These are phyloP conservation scores for Grus americana DNA, from an alignment of 2,113 vertebrate genomes.

Conservation along the genomic window DNA sequence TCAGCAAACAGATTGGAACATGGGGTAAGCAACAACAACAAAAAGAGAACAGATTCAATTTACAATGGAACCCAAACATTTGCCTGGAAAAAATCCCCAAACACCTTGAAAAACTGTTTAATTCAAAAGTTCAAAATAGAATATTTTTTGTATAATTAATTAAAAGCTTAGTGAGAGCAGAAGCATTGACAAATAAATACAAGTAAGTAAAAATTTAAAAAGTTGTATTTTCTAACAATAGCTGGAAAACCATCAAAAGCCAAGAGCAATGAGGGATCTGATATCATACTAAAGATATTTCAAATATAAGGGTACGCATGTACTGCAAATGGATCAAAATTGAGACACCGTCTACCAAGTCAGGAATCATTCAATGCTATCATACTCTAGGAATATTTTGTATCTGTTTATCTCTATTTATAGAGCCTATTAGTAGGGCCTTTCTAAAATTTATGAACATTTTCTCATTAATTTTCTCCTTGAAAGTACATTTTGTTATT, in stretches of 20 bases:
- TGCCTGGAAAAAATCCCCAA: neutral
- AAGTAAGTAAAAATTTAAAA: neutral
- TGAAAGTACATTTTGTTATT: neutral
- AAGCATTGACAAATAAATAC: neutral
- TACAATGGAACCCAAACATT: neutral
- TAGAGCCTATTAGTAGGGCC: neutral
- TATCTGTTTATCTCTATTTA: neutral
- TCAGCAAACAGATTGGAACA: neutral
- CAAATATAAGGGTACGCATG: neutral
- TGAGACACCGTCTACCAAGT: neutral
- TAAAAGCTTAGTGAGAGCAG: neutral
- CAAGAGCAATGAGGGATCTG: neutral
- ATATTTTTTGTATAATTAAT: neutral
- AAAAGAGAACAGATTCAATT: neutral
- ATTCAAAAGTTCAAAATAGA: neutral
- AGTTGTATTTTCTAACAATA: neutral
- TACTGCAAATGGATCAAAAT: neutral
- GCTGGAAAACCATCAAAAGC: neutral
- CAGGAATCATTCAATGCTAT: neutral
- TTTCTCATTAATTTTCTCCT: neutral
- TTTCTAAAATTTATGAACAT: neutral
- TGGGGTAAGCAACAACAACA: neutral
- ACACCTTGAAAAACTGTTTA: neutral
- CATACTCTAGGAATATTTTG: neutral
- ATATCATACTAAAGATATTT: neutral